Evolutionary conservation across 64 coral and sea anemone species (phyloP).

Genomic region (Pachyseris speciosa): DNA sequence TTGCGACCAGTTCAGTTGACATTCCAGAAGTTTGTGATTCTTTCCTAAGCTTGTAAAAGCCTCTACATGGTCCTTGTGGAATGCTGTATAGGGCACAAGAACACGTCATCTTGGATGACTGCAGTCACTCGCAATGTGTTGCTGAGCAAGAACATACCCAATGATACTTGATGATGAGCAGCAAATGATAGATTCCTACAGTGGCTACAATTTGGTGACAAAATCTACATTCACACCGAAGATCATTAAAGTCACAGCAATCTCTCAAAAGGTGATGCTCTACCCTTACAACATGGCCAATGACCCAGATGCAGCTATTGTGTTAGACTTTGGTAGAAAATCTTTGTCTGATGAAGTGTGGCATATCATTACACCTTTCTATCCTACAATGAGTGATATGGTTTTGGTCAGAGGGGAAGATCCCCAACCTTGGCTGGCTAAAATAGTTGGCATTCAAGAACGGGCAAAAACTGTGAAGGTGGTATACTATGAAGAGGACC

Average conservation of each 20-base stretch:
- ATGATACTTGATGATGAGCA: background rate
- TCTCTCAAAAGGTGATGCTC: slow-evolving; percentile 15
- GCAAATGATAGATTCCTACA: slow-evolving; percentile 7
- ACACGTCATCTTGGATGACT: background rate
- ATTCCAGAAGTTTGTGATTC: background rate
- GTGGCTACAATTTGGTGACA: background rate
- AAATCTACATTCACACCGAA: background rate
- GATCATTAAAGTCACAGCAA: background rate
- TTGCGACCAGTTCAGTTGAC: background rate
- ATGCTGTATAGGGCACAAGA: slow-evolving; percentile 10
- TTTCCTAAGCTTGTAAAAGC: background rate
- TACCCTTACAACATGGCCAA: slow-evolving; percentile 6
- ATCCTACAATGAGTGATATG: slow-evolving; percentile 32
- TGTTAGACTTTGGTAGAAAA: slow-evolving; percentile 1
- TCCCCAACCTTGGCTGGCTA: background rate
- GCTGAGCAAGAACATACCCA: background rate
- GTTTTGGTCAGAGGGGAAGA: slow-evolving; percentile 6
- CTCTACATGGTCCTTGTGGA: slow-evolving; percentile 12
- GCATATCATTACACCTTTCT: slow-evolving; percentile 8
- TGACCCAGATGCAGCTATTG: background rate
- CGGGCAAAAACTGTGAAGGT: slow-evolving; percentile 20
- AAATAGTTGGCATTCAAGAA: slow-evolving; percentile 6
- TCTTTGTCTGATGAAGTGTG: background rate
- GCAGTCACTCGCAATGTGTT: background rate
- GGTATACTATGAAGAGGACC: slow-evolving; percentile 41